These are phyloP conservation scores for Actinia tenebrosa DNA, from an alignment of 64 coral and sea anemone genomes.

Conservation along the genomic window DNA sequence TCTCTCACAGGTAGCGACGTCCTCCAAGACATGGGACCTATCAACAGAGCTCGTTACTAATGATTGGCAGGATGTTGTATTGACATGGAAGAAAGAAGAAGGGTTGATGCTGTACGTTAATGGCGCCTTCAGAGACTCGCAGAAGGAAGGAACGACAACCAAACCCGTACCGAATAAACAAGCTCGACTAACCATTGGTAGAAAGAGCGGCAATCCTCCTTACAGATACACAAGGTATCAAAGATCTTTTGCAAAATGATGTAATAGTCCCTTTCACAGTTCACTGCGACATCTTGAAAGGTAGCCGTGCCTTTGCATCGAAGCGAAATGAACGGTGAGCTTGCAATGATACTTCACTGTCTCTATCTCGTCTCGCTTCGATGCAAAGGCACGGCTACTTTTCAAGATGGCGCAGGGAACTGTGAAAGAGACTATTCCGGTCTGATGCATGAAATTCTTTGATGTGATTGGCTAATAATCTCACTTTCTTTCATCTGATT, in stretches of 20 bases:
- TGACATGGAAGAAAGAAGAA: constrained; percentile 97
- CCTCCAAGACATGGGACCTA: constrained; percentile 77
- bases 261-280: no score
- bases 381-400: no score
- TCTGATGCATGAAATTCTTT: no score
- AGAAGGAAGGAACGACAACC: constrained; percentile 66
- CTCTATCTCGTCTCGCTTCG: no score
- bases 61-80: constrained; percentile 90
- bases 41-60: constrained; percentile 85
- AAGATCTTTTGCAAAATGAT: no score
- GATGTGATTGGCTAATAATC: neutral
- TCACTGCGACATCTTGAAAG: no score
- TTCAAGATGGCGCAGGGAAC: no score
- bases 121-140: constrained; percentile 88
- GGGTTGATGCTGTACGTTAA: constrained; percentile 91
- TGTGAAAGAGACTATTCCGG: no score
- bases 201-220: constrained; percentile 88
- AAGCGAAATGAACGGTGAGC: no score
- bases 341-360: no score
- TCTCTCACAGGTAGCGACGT: constrained; percentile 52
- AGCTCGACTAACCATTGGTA: constrained; percentile 77
- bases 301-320: no score
- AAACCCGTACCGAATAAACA: constrained; percentile 87
- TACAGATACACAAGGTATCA: constrained; percentile 85
- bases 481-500: neutral